Conservation (phyloP, 2,888 invertebrate genomes). For the Latrodectus hesperus region DNA sequence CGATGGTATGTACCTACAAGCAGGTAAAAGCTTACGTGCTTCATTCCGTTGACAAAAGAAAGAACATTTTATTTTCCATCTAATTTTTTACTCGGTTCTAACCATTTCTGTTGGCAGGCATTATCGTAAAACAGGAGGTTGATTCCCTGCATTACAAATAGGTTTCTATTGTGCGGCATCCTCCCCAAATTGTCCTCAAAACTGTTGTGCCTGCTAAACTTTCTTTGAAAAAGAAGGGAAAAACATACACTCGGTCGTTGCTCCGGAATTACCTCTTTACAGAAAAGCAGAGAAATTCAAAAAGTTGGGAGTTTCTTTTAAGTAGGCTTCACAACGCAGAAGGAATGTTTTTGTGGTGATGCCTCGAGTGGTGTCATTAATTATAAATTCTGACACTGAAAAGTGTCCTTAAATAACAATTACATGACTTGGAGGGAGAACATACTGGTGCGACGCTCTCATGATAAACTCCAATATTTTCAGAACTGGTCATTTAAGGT, state of each 20-base stretch:
- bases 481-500: too few species aligned
- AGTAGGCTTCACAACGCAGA: slow-evolving; percentile 1
- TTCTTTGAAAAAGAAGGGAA: not conserved
- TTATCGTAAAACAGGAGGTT: slow-evolving; percentile 47
- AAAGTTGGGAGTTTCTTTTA: slow-evolving; percentile 14
- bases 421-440: slow-evolving; percentile 13
- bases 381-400: slow-evolving; percentile 38
- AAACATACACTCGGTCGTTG: not conserved
- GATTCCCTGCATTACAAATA: slow-evolving; percentile 49
- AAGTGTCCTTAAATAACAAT: slow-evolving; percentile 19
- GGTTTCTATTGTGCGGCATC: slow-evolving; percentile 23
- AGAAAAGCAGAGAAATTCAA: slow-evolving; percentile 28
- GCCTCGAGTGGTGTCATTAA: slow-evolving; percentile 33
- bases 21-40: not conserved
- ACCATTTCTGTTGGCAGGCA: slow-evolving; percentile 38
- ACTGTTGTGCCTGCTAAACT: slow-evolving; percentile 16
- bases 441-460: not conserved
- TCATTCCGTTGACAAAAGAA: slow-evolving; percentile 36
- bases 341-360: slow-evolving; percentile 29
- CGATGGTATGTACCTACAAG: too few species aligned
- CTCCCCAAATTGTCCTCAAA: slow-evolving; percentile 24
- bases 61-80: slow-evolving; percentile 21
- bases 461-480: too few species aligned
- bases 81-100: slow-evolving; percentile 4
- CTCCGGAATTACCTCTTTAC: slow-evolving; percentile 34